Base-by-base conservation (phyloP, 2,797 vertebrate genomes). In the Brachyalestes nurse region DNA sequence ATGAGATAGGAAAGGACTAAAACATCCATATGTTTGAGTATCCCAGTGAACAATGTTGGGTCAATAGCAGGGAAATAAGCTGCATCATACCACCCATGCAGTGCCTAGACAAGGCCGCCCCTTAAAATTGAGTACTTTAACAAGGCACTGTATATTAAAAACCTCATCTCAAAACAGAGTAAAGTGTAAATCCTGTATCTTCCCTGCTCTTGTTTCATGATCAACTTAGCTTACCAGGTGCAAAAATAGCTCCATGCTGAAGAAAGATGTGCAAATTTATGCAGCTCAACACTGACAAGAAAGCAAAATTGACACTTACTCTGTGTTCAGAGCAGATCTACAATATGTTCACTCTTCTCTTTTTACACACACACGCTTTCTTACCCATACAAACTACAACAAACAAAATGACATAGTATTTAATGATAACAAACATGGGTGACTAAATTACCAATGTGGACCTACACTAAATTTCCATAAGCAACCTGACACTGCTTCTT, bases 251-350 rank as follows among this genome's bases (percentile, higher is more conserved):
- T 75, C 45, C 62, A 75, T 57, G 21, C 81, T 72, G 25, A 72
- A 69, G 65, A 70, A 75, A 71, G 66, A 83, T 34, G 72, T 83
- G 77, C 73, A 83, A 80, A 80, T 80, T 66, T 80, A 83, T 83
- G 72, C 66, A 80, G 77, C 58, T 66, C 51, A 65, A 83, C 21
- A 77, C 51, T 83, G 82, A 66, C 77, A 76, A 55, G 64, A 65
- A 65, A 79, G 76, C 62, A 75, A 77, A 64, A 38, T 19, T 79
- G 82, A 79, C 77, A 71, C 75, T 83, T 71, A 70, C 72, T 83
- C 16, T 8, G 6, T 71, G 49, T 57, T 45, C 62, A 42, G 64
- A n/a, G 51, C 23, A 16, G 14, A 19, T 72, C 16, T 72, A 72
- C n/a, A 72, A 72, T 72, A 53, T 53, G 49, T 66, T 69, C 79